phyloP scores from a whole-genome alignment of 2,797 vertebrate species.

The Vespertilio murinus region DNA sequence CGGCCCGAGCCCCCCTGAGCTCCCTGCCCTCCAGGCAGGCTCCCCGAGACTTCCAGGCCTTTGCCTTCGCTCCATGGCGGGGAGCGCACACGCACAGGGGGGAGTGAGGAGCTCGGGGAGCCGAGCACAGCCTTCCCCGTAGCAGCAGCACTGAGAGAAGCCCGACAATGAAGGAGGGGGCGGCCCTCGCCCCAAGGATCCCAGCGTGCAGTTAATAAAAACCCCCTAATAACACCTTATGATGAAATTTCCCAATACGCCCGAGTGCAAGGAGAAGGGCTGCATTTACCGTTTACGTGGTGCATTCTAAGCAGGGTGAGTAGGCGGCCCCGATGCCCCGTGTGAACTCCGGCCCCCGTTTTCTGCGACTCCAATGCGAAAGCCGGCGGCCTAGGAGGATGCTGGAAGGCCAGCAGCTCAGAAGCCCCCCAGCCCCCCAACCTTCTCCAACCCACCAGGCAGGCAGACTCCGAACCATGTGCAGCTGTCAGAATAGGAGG shows the following conservation, averaged over 20 bases:
- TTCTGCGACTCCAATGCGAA: not conserved
- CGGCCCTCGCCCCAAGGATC: not conserved
- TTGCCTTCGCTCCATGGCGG: not conserved
- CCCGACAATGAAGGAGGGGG: not conserved
- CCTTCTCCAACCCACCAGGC: not conserved
- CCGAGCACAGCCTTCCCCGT: not conserved
- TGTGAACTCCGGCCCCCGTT: not conserved
- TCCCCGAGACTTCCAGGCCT: not conserved
- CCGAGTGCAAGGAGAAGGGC: not conserved
- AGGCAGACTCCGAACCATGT: slow-evolving; percentile 7
- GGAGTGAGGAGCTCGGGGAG: not conserved
- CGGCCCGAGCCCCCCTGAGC: not conserved
- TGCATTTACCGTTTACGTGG: not conserved
- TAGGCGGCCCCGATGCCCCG: not conserved
- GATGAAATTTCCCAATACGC: not conserved
- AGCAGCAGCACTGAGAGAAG: not conserved
- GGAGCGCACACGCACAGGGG: not conserved
- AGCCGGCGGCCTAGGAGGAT: not conserved
- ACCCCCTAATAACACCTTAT: not conserved
- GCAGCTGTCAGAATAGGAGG: slow-evolving; percentile 27
- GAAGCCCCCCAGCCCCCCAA: not conserved
- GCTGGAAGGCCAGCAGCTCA: not conserved
- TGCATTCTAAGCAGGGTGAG: not conserved
- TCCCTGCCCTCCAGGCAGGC: not conserved
- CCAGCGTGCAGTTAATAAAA: not conserved